Evolutionary conservation across 2,113 vertebrate species (phyloP), one percentile per base, ranked within the genome.

Genomic region (Brachyhypopomus occidentalis): DNA sequence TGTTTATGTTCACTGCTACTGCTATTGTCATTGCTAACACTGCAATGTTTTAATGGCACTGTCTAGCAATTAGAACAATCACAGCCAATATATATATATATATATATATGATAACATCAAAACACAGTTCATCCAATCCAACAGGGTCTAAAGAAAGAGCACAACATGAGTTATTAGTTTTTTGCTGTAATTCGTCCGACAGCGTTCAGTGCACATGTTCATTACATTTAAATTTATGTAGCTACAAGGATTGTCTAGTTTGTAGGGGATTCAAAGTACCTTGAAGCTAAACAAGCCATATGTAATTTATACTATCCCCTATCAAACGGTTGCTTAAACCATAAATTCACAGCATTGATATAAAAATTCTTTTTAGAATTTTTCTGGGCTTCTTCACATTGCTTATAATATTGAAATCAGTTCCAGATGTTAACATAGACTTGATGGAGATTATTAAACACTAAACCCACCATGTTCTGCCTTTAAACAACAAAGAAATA

Each of bases 381-480:
- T 45, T 6, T 45, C 41, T 45, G 41, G 70, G 55, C 84, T 79
- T 78, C 82, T 86, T 81, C 80, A 75, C 67, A 87, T 81, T 80
- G 71, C 87, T 79, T 83, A 82, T 64, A 55, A 71, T 86, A 38
- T 79, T 48, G 25, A 86, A 84, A 84, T 88, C 80, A 79, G 63
- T 20, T 85, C 88, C 79, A 82, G 88, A 78, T 81, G 73, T 62
- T 78, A 75, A 70, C 34, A 67, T n/a, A 82, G 45, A 36, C 45
- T 64, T 58, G 30, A 55, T 78, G 73, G 36, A 80, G 67, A 48
- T 23, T 86, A 36, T 62, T 56, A 67, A 82, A 84, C 82, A 73
- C 79, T 82, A 89, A 52, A 80, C 84, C 85, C 85, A 78, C 88
- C 82, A 75, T 77, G 0, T 87, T 88, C 83, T 89, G 88, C 84